phyloP scores from a whole-genome alignment of 2,888 invertebrate species.

The Zaprionus obscuricornis region DNA sequence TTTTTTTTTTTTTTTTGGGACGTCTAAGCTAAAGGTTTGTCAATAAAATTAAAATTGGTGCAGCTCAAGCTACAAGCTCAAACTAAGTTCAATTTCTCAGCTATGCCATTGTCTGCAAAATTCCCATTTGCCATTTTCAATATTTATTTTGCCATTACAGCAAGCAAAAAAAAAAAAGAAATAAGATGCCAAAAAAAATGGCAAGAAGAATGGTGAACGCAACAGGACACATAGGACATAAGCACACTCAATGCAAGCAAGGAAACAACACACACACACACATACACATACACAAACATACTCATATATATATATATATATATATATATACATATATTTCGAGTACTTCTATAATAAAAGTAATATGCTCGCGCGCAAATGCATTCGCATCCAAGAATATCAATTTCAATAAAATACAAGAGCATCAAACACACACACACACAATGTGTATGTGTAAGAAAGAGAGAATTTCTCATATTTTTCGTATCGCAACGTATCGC shows the following conservation, averaged over 20 bases:
- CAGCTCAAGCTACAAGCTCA: constrained; percentile 1
- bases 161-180: constrained; percentile 10
- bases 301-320: no score
- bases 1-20: no score
- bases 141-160: constrained; percentile 68
- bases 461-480: constrained; percentile 49
- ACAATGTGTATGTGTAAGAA: background rate
- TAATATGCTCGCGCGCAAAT: constrained; percentile 77
- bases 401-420: constrained; percentile 76
- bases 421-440: constrained; percentile 26
- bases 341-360: constrained; percentile 79
- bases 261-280: constrained; percentile 54
- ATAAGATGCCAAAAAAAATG: background rate
- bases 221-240: constrained; percentile 35
- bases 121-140: constrained; percentile 74
- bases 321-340: no score
- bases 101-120: constrained; percentile 63
- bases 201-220: constrained; percentile 35
- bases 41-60: constrained; percentile 27
- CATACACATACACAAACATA: no score
- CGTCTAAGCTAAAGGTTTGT: constrained; percentile 13
- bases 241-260: constrained; percentile 14
- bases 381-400: constrained; percentile 74
- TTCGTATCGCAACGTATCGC: constrained; percentile 34
- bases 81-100: constrained; percentile 15